A percentile compares a stretch with the other conserved stretches of the same genome.
Conservation (phyloP, 1,140 invertebrate species). For the Odontomachus brunneus region DNA sequence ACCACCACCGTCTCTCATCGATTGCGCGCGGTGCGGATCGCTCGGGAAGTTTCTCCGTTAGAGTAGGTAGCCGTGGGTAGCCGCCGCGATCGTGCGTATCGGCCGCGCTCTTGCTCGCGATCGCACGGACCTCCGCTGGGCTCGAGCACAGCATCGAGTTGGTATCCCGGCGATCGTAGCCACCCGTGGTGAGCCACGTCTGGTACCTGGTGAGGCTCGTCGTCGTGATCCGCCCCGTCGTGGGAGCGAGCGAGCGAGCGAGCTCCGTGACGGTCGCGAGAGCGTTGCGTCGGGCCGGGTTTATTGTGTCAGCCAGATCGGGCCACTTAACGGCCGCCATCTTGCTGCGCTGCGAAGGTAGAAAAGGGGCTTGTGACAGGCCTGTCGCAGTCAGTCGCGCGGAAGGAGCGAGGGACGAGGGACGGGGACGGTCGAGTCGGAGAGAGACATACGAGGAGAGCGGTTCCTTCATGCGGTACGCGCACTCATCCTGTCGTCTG, state of each 20-base stretch:
- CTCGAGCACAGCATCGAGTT: background rate
- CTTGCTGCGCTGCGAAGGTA: slow-evolving; percentile 24
- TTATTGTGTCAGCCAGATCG: background rate
- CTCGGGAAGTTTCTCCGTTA: slow-evolving; percentile 19
- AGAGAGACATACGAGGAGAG: slow-evolving; percentile 2
- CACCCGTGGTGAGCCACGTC: background rate
- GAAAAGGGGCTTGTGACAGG: slow-evolving; percentile 36
- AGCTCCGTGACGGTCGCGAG: background rate
- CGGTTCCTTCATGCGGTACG: slow-evolving; percentile 67
- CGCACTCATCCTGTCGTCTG: slow-evolving; percentile 55
- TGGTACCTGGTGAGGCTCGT: slow-evolving; percentile 1
- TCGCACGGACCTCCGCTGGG: background rate
- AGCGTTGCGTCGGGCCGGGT: background rate
- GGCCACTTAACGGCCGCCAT: slow-evolving; percentile 45
- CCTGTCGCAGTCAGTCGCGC: slow-evolving; percentile 6
- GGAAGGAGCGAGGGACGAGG: background rate
- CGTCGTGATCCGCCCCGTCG: background rate
- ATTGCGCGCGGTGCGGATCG: slow-evolving; percentile 26
- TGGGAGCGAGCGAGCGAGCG: too few species aligned
- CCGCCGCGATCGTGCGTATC: slow-evolving; percentile 6
- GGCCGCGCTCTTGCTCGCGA: slow-evolving; percentile 1
- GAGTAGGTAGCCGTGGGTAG: slow-evolving; percentile 16
- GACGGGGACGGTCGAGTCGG: background rate
- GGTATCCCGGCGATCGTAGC: too few species aligned
- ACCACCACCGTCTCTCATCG: slow-evolving; percentile 16